Base-by-base conservation (phyloP, 2,113 vertebrate genomes). In the Oplegnathus fasciatus region DNA sequence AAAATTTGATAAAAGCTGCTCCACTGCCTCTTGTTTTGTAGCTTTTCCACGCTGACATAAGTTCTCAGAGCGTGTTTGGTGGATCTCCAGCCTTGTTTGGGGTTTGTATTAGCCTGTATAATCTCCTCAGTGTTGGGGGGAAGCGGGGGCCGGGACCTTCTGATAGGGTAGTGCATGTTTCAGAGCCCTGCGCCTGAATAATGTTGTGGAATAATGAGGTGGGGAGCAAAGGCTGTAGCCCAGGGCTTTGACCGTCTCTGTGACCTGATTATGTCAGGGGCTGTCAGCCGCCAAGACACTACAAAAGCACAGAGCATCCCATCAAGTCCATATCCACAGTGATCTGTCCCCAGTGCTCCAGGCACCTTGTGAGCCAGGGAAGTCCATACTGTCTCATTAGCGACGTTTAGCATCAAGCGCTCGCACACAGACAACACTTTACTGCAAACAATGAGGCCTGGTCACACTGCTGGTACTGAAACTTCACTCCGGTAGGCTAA, bases 251-350 rank as follows among this genome's bases (percentile, higher is more conserved):
- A 96, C 96, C 89, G 78, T 95, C 96, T 97, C 95, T 83, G 95
- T 97, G 97, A 97, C 96, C 97, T 96, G 96, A 97, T 97, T 97
- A 96, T 96, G 96, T 97, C 96, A 95, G 91, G 91, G 86, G 94
- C 93, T 95, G 96, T 97, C 96, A 96, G 96, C 95, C 95, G 94
- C 94, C 94, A 75, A 96, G 94, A 96, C 96, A 94, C 96, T 96
- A 95, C 95, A 96, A 95, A 97, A 95, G 95, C 95, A 93, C 94
- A 96, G 94, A 66, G 84, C 95, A 94, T 96, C 95, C 95, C 96
- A 95, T 96, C 96, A 96, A 96, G 96, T 94, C 94, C 95, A 93
- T 91, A 94, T 95, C 95, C 94, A 94, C 93, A 92, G 91, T 93
- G 95, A 96, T 97, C 95, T 94, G 93, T 94, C 34, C 34, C 86